Conservation (phyloP, 1,140 invertebrate species). For the Diplogasteroides magnus region DNA sequence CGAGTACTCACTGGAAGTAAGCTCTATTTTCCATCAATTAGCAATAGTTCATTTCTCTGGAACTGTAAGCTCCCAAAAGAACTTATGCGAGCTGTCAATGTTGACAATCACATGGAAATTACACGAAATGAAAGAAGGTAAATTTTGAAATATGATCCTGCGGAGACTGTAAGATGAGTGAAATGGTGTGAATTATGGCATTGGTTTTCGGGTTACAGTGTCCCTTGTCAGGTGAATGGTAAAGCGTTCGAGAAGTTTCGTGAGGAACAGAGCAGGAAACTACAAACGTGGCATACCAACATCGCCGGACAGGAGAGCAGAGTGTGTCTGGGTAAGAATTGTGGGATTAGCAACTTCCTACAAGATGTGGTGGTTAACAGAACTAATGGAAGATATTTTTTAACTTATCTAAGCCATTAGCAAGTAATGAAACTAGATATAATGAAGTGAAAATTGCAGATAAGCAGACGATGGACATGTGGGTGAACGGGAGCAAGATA, state of each 20-base stretch:
- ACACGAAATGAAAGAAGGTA: too few species aligned
- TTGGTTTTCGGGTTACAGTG: too few species aligned
- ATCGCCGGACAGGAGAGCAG: conserved; percentile 59
- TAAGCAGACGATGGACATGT: conserved; percentile 72
- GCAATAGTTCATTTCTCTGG: too few species aligned
- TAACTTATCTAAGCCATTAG: too few species aligned
- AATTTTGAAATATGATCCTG: too few species aligned
- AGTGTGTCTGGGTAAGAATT: conserved; percentile 67
- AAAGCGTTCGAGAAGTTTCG: conserved; percentile 72
- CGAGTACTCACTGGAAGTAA: conserved; percentile 67
- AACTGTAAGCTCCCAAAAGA: too few species aligned
- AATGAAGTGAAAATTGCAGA: conserved; percentile 65
- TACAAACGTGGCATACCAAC: conserved; percentile 64
- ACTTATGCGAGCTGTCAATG: too few species aligned
- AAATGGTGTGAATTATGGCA: too few species aligned
- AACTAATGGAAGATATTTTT: too few species aligned
- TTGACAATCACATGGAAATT: too few species aligned
- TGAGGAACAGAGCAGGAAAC: conserved; percentile 69
- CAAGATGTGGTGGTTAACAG: not conserved
- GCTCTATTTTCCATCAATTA: not conserved
- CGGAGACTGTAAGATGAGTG: too few species aligned
- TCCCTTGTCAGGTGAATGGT: conserved; percentile 63
- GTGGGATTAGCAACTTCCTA: not conserved
- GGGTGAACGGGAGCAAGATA: conserved; percentile 70
- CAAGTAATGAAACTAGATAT: too few species aligned